These are phyloP conservation scores for Sarcophaga caerulescens DNA, from an alignment of 2,888 invertebrate genomes.

Conservation along the genomic window DNA sequence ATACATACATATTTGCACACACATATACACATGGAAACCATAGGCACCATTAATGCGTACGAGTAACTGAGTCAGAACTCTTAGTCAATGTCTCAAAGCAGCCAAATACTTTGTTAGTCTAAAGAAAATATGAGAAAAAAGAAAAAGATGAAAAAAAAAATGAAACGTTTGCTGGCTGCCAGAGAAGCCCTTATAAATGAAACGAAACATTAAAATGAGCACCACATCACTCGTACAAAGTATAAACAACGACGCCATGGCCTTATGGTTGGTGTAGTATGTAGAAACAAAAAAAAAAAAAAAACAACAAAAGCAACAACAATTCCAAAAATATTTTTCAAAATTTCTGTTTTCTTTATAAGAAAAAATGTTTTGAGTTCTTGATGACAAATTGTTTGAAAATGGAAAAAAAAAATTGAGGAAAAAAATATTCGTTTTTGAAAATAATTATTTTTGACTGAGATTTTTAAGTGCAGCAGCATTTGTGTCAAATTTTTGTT, in stretches of 20 bases:
- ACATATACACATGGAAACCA: neutral
- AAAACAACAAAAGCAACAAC: neutral
- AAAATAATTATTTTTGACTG: neutral
- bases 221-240: constrained; percentile 44
- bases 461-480: no score
- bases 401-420: neutral
- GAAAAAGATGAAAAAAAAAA: no score
- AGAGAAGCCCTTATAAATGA: constrained; percentile 59
- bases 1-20: neutral
- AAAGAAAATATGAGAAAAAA: neutral
- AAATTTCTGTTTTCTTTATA: neutral
- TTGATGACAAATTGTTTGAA: neutral
- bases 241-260: constrained; percentile 33
- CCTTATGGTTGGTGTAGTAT: neutral
- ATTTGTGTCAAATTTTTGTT: no score
- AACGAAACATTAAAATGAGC: constrained; percentile 48
- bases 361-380: neutral
- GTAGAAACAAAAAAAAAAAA: neutral
- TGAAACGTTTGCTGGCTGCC: constrained; percentile 48
- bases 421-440: neutral
- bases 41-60: neutral
- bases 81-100: neutral
- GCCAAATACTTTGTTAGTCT: constrained; percentile 35
- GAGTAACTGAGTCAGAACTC: constrained; percentile 6
- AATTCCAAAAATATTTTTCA: neutral